Base-by-base conservation (phyloP, 2,888 invertebrate genomes). In the Macropis europaea region DNA sequence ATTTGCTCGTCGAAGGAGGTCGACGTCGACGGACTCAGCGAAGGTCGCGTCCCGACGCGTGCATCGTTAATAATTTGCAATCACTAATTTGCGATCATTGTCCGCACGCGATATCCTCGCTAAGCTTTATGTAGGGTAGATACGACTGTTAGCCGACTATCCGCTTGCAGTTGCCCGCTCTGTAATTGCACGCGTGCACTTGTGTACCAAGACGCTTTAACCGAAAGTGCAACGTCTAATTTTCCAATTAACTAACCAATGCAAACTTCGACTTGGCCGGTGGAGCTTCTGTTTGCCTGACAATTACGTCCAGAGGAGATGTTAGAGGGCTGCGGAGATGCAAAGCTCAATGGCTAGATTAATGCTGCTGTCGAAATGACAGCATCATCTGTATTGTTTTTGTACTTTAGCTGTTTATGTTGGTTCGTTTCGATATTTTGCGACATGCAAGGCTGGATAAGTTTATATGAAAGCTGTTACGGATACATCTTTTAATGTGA, bases 71-170 rank as follows among this genome's bases (percentile, higher is more conserved):
- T 81, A 81, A 82, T 82, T 80, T 60, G 59, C 73, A 59, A 72
- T 82, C 71, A 34, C 77, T 77, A 81, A 77, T 82, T 77, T 43
- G 67, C 70, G 68, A 77, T 82, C 79, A 76, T 82, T 81, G 82
- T 74, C 75, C 70, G 77, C 79, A 82, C 82, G 82, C 83, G 79
- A 82, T 82, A 79, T 73, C 68, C 70, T 47, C 43, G 50, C 40
- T 56, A 50, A 17, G 62, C 36, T 52, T 53, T 24, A 62, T 54
- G 36, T 45, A 52, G 53, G 61, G 53, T 62, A 47, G 69, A 72
- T 57, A 74, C 54, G 42, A 36, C 19, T 50, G 68, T 61, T 64
- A 48, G 50, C 38, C 40, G 52, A 52, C 59, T 60, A 79, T 73
- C 67, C 38, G 57, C 67, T 72, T 63, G 56, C 66, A 67, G 57